Conservation (phyloP, 1,140 invertebrate genomes). For the Diabrotica virgifera region DNA sequence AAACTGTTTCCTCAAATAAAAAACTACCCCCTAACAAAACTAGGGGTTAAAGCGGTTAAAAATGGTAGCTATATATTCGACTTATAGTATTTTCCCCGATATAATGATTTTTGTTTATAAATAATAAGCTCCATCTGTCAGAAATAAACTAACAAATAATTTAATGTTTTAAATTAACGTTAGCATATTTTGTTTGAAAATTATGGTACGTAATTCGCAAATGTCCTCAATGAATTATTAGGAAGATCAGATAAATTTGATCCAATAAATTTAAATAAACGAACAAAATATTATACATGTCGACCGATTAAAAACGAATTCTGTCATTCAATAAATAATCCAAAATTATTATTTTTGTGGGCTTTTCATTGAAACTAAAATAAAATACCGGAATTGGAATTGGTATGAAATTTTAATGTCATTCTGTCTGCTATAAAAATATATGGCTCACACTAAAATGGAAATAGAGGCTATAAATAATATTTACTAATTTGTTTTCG, state of each 20-base stretch:
- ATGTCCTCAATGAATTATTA: no score
- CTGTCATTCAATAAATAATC: slow-evolving; percentile 3
- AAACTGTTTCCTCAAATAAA: no score
- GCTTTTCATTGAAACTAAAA: slow-evolving; percentile 1
- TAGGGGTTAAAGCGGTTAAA: no score
- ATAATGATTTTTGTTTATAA: no score
- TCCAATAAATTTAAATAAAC: not conserved
- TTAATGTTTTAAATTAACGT: no score
- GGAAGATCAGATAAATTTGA: not conserved
- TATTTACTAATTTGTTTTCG: slow-evolving; percentile 9
- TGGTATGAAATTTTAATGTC: not conserved
- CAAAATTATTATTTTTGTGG: not conserved
- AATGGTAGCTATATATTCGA: no score
- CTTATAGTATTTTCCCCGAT: no score
- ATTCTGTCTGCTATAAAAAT: not conserved
- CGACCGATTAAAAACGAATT: not conserved
- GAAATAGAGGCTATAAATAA: slow-evolving; percentile 8
- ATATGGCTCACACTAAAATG: slow-evolving; percentile 4
- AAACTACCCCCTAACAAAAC: no score
- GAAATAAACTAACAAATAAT: no score
- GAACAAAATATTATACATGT: not conserved
- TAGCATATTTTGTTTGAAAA: no score
- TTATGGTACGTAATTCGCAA: no score
- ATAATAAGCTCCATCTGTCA: no score
- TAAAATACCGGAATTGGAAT: slow-evolving; percentile 2